These are phyloP conservation scores for Pipistrellus kuhlii DNA, from an alignment of 2,797 vertebrate species.

Conservation along the genomic window DNA sequence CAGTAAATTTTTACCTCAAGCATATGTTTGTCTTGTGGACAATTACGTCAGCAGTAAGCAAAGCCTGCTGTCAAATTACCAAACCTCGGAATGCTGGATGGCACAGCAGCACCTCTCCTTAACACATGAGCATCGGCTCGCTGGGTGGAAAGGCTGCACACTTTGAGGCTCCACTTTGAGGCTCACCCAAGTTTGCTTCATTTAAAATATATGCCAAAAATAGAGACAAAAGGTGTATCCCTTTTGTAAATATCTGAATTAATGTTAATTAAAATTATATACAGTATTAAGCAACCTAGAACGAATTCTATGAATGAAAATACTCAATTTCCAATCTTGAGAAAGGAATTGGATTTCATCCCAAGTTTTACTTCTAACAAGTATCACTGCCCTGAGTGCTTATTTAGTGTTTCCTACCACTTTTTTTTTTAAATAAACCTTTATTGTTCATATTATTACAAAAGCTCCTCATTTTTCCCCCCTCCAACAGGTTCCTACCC, in stretches of 20 bases:
- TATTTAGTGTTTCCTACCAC: neutral
- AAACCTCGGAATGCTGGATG: neutral
- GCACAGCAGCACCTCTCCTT: neutral
- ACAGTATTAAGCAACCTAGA: neutral
- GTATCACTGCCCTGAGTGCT: neutral
- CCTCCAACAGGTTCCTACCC: too few species aligned
- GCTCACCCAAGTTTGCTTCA: constrained; percentile 6
- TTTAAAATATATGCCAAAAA: neutral
- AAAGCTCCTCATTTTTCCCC: too few species aligned
- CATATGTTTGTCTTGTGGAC: neutral
- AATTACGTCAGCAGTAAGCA: neutral
- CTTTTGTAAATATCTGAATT: constrained; percentile 41
- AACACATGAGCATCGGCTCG: neutral
- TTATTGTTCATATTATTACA: too few species aligned
- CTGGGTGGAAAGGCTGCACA: neutral
- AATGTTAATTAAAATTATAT: constrained; percentile 33
- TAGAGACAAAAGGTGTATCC: neutral
- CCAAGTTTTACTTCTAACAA: neutral
- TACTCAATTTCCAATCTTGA: neutral
- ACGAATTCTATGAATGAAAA: constrained; percentile 42
- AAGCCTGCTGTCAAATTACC: neutral
- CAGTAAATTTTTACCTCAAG: neutral
- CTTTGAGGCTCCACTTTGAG: neutral
- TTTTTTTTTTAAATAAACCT: neutral
- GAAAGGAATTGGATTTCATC: constrained; percentile 10